Percentiles rank a stretch among this genome's conserved stretches.
Evolutionary conservation across 2,888 invertebrate genomes (phyloP).

Genomic region (Adelphocoris suturalis): DNA sequence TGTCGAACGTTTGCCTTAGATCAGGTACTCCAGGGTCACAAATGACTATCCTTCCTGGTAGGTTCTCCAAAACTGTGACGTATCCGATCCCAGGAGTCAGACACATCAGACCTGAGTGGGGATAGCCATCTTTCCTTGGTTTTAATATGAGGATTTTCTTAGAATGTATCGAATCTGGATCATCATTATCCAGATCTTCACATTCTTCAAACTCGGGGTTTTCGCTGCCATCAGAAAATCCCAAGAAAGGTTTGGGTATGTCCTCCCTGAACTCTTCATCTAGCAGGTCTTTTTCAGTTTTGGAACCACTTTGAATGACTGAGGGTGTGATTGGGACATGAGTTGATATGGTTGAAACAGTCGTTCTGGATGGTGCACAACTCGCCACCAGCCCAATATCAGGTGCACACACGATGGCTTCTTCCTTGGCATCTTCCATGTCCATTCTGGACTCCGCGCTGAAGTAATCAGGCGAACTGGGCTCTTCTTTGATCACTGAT

Average conservation of each 20-base stretch:
- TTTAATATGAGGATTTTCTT: conserved; percentile 48
- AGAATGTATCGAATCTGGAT: conserved; percentile 27
- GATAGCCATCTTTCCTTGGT: conserved; percentile 46
- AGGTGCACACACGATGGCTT: conserved; percentile 55
- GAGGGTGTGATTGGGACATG: background rate
- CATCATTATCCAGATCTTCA: conserved; percentile 8
- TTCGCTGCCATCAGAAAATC: conserved; percentile 3
- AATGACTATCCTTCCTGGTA: conserved; percentile 11
- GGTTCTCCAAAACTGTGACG: conserved; percentile 32
- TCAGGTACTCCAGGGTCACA: conserved; percentile 21
- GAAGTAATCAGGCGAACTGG: conserved; percentile 41
- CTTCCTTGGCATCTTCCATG: background rate
- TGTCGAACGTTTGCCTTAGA: background rate
- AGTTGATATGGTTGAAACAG: background rate
- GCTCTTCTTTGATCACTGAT: background rate
- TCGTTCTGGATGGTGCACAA: background rate
- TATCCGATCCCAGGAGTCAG: conserved; percentile 57
- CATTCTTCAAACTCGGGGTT: conserved; percentile 24
- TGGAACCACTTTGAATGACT: background rate
- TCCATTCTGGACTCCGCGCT: background rate
- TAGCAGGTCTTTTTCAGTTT: background rate
- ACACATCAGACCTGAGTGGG: conserved; percentile 52
- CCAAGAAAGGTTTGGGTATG: conserved; percentile 11
- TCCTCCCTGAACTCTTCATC: conserved; percentile 34
- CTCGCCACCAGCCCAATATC: background rate